These are phyloP conservation scores for Synanthedon myopaeformis DNA, from an alignment of 2,888 invertebrate species.

Conservation along the genomic window DNA sequence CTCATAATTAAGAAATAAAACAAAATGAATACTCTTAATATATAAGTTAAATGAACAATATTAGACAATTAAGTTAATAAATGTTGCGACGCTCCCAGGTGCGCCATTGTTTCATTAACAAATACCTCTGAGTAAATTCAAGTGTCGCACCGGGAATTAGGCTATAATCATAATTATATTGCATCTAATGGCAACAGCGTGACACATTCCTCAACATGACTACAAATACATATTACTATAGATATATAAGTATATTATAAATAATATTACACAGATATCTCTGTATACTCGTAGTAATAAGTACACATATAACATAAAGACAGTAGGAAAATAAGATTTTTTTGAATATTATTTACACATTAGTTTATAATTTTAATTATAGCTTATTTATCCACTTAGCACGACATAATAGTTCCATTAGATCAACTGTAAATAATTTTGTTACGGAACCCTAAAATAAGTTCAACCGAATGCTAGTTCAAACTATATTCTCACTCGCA, in stretches of 20 bases:
- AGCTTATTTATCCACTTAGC: no score
- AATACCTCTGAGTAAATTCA: slow-evolving; percentile 14
- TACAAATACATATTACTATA: background rate
- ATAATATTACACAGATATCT: no score
- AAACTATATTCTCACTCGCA: background rate
- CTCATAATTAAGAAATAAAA: no score
- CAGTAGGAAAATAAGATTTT: no score
- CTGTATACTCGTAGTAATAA: no score
- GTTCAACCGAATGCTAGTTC: background rate
- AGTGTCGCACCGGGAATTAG: slow-evolving; percentile 15
- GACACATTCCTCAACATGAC: background rate
- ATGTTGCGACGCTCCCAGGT: background rate
- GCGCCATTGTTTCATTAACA: slow-evolving; percentile 7
- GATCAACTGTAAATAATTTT: no score
- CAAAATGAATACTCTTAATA: background rate
- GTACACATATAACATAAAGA: no score
- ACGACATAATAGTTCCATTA: no score
- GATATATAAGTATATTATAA: no score
- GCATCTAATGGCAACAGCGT: background rate
- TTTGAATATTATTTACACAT: no score
- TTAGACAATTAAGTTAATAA: background rate
- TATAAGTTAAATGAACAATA: background rate
- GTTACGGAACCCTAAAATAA: no score
- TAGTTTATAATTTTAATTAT: no score
- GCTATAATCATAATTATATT: slow-evolving; percentile 3